These are phyloP conservation scores for Merops nubicus DNA, from an alignment of 2,113 vertebrate genomes.

Conservation along the genomic window DNA sequence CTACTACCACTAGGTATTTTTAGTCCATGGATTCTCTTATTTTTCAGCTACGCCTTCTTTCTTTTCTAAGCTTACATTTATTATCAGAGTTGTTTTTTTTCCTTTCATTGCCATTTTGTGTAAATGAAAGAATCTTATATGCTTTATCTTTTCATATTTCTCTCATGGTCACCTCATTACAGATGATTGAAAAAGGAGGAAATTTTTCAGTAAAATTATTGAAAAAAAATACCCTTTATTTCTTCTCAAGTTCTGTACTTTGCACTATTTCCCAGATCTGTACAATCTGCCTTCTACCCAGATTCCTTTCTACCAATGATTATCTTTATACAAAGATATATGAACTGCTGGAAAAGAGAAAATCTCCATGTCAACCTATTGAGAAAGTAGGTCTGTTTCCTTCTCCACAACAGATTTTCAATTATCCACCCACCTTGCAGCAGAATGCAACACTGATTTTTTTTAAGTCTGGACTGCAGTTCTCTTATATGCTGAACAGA, in stretches of 20 bases:
- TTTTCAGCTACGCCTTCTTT: constrained; percentile 31
- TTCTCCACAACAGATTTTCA: neutral
- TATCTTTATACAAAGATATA: neutral
- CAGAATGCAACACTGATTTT: neutral
- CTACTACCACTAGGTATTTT: constrained; percentile 63
- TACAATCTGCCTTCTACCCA: neutral
- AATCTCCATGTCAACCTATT: neutral
- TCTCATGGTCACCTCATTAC: neutral
- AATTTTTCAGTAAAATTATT: neutral
- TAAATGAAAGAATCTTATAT: neutral
- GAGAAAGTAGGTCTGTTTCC: neutral
- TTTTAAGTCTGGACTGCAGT: neutral
- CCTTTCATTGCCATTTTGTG: neutral
- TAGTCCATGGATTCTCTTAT: constrained; percentile 24
- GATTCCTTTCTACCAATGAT: neutral
- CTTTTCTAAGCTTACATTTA: constrained; percentile 2
- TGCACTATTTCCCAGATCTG: neutral
- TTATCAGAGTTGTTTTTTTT: constrained; percentile 22
- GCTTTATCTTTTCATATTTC: neutral
- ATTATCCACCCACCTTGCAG: accelerated
- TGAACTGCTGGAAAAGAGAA: neutral
- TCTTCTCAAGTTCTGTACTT: neutral
- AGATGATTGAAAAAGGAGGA: neutral
- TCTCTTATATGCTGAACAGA: neutral
- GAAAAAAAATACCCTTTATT: neutral